Percentiles rank a stretch among this genome's conserved stretches.
Evolutionary conservation across 1,140 invertebrate genomes (phyloP).

Genomic region (Heterodera carotae): DNA sequence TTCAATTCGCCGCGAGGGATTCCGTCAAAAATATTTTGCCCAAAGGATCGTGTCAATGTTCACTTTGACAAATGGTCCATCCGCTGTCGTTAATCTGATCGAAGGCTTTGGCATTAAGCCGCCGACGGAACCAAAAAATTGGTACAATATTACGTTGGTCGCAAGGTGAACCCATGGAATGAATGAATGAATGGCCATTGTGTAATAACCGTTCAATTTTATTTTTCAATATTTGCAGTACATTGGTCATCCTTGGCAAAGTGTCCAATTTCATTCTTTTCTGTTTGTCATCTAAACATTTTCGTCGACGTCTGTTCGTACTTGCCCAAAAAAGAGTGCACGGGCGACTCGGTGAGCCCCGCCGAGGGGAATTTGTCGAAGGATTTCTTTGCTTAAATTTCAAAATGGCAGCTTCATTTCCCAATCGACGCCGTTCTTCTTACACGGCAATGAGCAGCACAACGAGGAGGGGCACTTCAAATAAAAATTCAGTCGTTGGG

Average conservation of each 20-base stretch:
- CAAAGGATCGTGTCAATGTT: constrained; percentile 60
- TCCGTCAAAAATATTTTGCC: neutral
- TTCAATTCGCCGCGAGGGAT: neutral
- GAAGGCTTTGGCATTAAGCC: constrained; percentile 34
- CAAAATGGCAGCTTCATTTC: constrained; percentile 23
- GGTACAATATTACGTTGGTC: constrained; percentile 49
- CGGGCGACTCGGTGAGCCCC: constrained; percentile 29
- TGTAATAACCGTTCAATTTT: constrained; percentile 10
- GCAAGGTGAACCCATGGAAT: constrained; percentile 1
- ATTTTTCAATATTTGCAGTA: constrained; percentile 41
- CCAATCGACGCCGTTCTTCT: constrained; percentile 23
- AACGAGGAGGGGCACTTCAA: constrained; percentile 6
- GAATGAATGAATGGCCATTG: neutral
- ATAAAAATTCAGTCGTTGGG: constrained; percentile 11
- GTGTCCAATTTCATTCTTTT: constrained; percentile 63
- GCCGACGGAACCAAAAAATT: constrained; percentile 22
- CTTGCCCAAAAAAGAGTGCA: constrained; percentile 62
- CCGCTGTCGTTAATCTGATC: constrained; percentile 59
- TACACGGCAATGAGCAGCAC: constrained; percentile 5
- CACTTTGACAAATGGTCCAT: constrained; percentile 62
- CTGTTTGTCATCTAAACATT: constrained; percentile 63
- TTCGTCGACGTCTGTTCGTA: constrained; percentile 54
- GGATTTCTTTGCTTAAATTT: constrained; percentile 8
- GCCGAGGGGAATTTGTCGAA: too few relatives aligned
- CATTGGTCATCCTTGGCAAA: constrained; percentile 61